Percentiles rank a stretch among this genome's conserved stretches.
These are phyloP conservation scores for Diarsia dahlii DNA, from an alignment of 2,888 invertebrate species.

Conservation along the genomic window DNA sequence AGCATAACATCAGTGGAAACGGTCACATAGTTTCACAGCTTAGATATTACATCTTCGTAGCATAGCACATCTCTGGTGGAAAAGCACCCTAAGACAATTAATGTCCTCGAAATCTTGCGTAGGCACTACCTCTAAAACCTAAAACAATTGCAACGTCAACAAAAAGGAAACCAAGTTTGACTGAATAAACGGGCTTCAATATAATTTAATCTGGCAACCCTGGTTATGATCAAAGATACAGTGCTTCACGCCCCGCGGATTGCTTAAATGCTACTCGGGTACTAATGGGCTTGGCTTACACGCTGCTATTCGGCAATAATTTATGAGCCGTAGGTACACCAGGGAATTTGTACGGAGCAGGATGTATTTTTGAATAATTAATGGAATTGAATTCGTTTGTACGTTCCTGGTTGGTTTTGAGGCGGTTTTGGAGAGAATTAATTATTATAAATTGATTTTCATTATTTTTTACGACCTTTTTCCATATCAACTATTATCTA, in stretches of 20 bases:
- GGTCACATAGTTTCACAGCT: too few species aligned
- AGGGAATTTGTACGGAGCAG: conserved; percentile 43
- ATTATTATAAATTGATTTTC: neutral
- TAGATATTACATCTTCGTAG: too few species aligned
- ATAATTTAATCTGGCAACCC: conserved; percentile 38
- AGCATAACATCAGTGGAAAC: too few species aligned
- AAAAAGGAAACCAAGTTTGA: neutral
- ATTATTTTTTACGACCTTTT: neutral
- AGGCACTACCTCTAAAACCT: too few species aligned
- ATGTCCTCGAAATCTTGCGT: neutral
- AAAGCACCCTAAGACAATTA: too few species aligned
- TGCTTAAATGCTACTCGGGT: conserved; percentile 64
- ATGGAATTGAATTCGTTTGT: conserved; percentile 8
- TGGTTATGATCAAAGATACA: conserved; percentile 68
- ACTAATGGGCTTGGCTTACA: conserved; percentile 59
- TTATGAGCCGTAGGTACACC: conserved; percentile 33
- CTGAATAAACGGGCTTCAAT: neutral
- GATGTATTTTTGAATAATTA: conserved; percentile 53
- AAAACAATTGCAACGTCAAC: neutral
- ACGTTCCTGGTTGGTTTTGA: conserved; percentile 18
- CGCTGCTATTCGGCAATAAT: conserved; percentile 49
- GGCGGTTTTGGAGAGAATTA: neutral
- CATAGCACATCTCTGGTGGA: too few species aligned
- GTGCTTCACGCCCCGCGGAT: conserved; percentile 75
- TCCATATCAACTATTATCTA: neutral